These are phyloP conservation scores for Hydrophis major DNA, from an alignment of 2,797 vertebrate genomes.

Conservation along the genomic window DNA sequence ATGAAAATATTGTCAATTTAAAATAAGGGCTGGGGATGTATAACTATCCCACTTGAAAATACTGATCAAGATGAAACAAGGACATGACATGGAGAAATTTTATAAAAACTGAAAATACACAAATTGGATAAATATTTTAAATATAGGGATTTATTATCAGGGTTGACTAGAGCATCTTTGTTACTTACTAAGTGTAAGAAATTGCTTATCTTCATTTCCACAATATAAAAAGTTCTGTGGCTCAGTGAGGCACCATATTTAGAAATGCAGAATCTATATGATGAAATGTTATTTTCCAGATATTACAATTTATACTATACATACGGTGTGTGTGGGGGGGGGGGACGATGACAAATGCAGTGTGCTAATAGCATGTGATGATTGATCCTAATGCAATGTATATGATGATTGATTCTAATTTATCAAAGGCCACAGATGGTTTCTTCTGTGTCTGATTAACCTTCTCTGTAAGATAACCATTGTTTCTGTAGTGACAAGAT, in stretches of 20 bases:
- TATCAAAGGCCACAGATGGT: conserved; percentile 53
- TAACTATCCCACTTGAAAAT: not conserved
- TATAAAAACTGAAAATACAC: not conserved
- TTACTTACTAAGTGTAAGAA: not conserved
- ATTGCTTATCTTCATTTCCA: not conserved
- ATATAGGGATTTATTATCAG: not conserved
- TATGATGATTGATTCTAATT: conserved; percentile 41
- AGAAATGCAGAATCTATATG: not conserved
- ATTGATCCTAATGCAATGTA: conserved; percentile 31
- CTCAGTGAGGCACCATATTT: not conserved
- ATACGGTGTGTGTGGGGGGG: not conserved
- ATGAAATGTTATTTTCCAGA: no score
- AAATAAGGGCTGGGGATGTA: not conserved
- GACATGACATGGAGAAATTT: not conserved
- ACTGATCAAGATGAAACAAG: not conserved
- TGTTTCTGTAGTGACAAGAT: conserved; percentile 71
- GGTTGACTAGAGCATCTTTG: not conserved
- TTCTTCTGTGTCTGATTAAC: conserved; percentile 74
- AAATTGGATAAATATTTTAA: not conserved
- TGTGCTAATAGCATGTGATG: not conserved
- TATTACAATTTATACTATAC: no score
- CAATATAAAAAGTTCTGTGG: not conserved
- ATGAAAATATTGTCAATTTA: not conserved
- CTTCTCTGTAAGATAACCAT: conserved; percentile 66
- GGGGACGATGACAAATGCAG: not conserved